Conservation (phyloP, 2,113 vertebrate species). For the Todiramphus chloris region DNA sequence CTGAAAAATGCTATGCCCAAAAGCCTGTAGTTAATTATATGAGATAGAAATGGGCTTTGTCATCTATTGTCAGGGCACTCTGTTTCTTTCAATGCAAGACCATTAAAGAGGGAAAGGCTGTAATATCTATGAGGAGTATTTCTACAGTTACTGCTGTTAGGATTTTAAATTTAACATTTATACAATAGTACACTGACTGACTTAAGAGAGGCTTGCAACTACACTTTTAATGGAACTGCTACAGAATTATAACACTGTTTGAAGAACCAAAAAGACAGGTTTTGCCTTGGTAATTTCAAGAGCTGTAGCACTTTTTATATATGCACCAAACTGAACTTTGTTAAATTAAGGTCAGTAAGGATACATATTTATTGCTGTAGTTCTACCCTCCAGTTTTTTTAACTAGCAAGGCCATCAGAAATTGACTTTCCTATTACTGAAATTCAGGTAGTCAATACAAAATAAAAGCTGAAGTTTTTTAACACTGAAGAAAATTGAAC, state of each 20-base stretch:
- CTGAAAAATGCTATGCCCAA: neutral
- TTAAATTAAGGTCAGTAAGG: slow-evolving; percentile 40
- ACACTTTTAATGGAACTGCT: neutral
- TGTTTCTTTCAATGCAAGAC: neutral
- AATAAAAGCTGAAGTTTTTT: slow-evolving; percentile 44
- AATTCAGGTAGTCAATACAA: slow-evolving; percentile 39
- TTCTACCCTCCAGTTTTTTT: slow-evolving; percentile 36
- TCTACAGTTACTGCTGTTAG: neutral
- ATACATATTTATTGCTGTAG: neutral
- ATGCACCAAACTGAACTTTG: slow-evolving; percentile 5
- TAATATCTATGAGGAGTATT: neutral
- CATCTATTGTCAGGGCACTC: neutral
- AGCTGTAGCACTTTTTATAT: slow-evolving; percentile 18
- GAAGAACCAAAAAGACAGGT: slow-evolving; percentile 31
- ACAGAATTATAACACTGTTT: slow-evolving; percentile 37
- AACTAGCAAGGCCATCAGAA: slow-evolving; percentile 37
- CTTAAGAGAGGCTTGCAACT: neutral
- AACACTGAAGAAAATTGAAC: slow-evolving; percentile 36
- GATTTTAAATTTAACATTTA: neutral
- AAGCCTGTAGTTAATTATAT: neutral
- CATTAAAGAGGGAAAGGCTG: neutral
- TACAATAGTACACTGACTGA: neutral
- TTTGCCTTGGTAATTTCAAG: slow-evolving; percentile 41
- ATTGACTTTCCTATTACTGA: slow-evolving; percentile 52
- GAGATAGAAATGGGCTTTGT: neutral